Evolutionary conservation across 2,888 invertebrate species (phyloP).

Genomic region (Panzeria rudis): DNA sequence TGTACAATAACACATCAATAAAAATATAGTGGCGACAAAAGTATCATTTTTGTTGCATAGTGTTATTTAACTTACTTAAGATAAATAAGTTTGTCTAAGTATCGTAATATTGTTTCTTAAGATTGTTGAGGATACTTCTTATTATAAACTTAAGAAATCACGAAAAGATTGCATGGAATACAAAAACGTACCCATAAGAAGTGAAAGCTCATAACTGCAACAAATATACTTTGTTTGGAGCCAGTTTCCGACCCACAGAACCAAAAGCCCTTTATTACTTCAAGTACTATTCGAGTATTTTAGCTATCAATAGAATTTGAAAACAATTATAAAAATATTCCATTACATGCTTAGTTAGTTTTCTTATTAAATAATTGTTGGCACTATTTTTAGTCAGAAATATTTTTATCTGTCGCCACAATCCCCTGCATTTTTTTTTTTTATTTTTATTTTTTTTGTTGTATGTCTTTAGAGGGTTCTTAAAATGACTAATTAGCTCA

Average conservation of each 20-base stretch:
- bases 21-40: too few relatives aligned
- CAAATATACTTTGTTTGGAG: too few relatives aligned
- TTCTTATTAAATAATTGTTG: neutral
- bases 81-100: neutral
- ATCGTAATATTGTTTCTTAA: neutral
- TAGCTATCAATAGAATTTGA: neutral
- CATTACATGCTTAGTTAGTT: neutral
- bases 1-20: too few relatives aligned
- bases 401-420: neutral
- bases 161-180: too few relatives aligned
- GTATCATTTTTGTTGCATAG: too few relatives aligned
- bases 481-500: neutral
- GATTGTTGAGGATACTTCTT: neutral
- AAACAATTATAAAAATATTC: neutral
- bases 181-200: too few relatives aligned
- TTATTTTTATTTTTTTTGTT: neutral
- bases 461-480: neutral
- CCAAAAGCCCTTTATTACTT: neutral
- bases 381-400: neutral
- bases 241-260: neutral
- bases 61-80: conserved; percentile 25
- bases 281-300: neutral
- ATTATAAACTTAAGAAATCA: neutral
- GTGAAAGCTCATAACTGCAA: too few relatives aligned
- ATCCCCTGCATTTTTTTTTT: neutral